Base-by-base conservation (phyloP, 1,140 invertebrate genomes). In the Trichomalopsis sarcophagae region DNA sequence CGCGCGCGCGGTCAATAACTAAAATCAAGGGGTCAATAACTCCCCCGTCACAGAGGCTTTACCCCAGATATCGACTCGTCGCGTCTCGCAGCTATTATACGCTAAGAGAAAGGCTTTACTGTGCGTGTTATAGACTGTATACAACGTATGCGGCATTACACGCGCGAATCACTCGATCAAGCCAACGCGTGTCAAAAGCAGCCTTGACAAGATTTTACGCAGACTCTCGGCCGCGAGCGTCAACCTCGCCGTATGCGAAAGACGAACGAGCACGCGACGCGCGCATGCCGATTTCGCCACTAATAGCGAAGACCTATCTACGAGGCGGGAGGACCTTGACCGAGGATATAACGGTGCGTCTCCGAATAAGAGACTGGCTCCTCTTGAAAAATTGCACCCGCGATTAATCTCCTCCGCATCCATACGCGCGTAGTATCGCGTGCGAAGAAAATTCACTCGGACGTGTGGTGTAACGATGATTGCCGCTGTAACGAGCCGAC, bases 311-410 rank as follows among this genome's bases (percentile, higher is more conserved):
- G 40, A 44, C 6, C 9, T 44, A 7, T 44, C 6, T 44, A 9
- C 40, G 33, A 17, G 44, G 66, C 86, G 40, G 73, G 84, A 87
- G 85, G 88, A 91, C 90, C 90, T 90, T 91, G 90, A 91, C 90
- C 90, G 89, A 90, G 89, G 88, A 87, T 91, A 87, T 91, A 91
- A 91, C 90, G 90, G 90, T 90, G 4, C 27, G 30, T 30, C 68
- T 9, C 27, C 68, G 27, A 71, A 36, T 36, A 71, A 71, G 68
- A 71, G 30, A 71, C 23, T 10, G 68, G 23, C 68, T 71, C 27
- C 40, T 44, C 68, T 62, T 62, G 21, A 62, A n/a, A 62, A 62
- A 62, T 10, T 11, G n/a, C 77, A 23, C 17, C 33, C 11, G 62
- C 11, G 62, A 33, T 62, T 23, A 33, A 79, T 55, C 33, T 66